phyloP scores from a whole-genome alignment of 2,113 vertebrate species.

The Phaethon lepturus region DNA sequence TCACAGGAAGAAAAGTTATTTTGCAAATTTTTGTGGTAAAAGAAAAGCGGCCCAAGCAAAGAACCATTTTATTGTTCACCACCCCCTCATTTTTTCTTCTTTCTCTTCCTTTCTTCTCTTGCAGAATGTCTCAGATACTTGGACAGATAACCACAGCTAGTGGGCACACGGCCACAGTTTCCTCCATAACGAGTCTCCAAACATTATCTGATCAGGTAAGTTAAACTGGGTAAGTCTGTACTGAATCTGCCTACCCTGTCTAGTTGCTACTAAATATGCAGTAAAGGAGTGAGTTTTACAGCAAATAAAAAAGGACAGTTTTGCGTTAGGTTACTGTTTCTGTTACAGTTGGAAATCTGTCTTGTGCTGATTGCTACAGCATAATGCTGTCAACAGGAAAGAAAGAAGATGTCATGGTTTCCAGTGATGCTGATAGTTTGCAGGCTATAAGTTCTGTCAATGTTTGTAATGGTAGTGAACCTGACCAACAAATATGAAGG shows the following conservation, averaged over 20 bases:
- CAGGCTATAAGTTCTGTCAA: background rate
- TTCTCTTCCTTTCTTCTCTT: slow-evolving; percentile 23
- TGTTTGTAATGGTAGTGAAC: background rate
- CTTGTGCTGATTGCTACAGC: background rate
- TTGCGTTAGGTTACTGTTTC: background rate
- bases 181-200: background rate
- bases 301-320: background rate
- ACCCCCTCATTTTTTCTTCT: background rate
- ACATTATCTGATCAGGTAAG: background rate
- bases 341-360: background rate
- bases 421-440: background rate
- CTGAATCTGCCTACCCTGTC: background rate
- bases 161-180: background rate
- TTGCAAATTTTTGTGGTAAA: background rate
- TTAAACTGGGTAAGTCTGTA: background rate
- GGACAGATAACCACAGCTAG: background rate
- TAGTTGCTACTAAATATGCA: background rate
- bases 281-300: background rate
- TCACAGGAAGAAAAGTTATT: background rate
- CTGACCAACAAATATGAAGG: background rate
- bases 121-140: background rate
- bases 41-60: background rate
- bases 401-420: background rate
- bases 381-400: background rate
- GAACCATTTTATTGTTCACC: background rate